Evolutionary conservation across 2,113 vertebrate species (phyloP).

Genomic region (Lagenorhynchus albirostris): DNA sequence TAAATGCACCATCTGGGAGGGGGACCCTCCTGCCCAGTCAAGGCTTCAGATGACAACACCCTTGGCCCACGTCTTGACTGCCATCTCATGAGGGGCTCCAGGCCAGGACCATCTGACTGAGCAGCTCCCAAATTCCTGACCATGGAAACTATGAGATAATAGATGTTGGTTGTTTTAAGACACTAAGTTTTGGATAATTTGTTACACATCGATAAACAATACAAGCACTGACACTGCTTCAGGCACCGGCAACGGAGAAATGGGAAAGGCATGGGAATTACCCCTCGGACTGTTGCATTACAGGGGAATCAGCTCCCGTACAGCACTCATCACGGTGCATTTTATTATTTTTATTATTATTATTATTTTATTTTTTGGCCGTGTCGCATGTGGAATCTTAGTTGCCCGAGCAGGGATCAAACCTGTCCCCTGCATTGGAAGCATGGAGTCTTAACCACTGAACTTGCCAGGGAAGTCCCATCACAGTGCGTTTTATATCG

Average conservation of each 20-base stretch:
- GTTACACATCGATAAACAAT: not conserved
- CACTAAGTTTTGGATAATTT: not conserved
- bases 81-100: too few relatives aligned
- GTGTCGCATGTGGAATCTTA: too few relatives aligned
- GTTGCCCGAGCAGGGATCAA: too few relatives aligned
- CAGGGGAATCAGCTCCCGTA: too few relatives aligned
- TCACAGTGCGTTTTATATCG: too few relatives aligned
- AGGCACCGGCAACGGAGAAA: not conserved
- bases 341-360: too few relatives aligned
- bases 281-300: not conserved
- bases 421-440: too few relatives aligned
- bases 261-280: not conserved
- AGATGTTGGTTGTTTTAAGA: not conserved
- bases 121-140: not conserved
- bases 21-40: not conserved
- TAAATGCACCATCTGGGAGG: not conserved
- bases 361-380: too few relatives aligned
- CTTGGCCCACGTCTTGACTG: not conserved
- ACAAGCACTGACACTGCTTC: not conserved
- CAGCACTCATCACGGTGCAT: fast-evolving
- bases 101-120: not conserved
- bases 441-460: too few relatives aligned
- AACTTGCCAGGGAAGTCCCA: too few relatives aligned
- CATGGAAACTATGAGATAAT: not conserved
- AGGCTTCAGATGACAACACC: fast-evolving